A percentile compares a stretch with the other conserved stretches of the same genome.
These are phyloP conservation scores for Melanotus villosus DNA, from an alignment of 2,888 invertebrate genomes.

Conservation along the genomic window DNA sequence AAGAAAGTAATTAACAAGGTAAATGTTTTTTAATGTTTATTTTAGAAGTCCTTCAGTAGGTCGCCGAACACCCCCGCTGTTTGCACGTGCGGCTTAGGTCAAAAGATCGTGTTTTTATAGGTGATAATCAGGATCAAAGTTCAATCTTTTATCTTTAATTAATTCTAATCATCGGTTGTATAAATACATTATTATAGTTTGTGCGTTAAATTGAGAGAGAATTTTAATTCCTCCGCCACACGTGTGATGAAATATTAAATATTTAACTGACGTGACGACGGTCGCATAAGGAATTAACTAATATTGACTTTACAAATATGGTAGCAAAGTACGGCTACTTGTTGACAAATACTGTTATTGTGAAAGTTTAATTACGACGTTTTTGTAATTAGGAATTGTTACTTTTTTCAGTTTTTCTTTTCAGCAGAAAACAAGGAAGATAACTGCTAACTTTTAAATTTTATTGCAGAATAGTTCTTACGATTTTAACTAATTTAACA, in stretches of 20 bases:
- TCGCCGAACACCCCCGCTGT: constrained; percentile 20
- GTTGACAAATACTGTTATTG: constrained; percentile 37
- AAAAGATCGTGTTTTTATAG: background rate
- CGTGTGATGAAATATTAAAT: constrained; percentile 31
- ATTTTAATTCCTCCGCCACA: constrained; percentile 33
- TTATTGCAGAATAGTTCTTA: too few relatives aligned
- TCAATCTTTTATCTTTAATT: background rate
- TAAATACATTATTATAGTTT: constrained; percentile 11
- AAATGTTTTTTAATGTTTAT: constrained; percentile 25
- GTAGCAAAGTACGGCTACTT: constrained; percentile 35
- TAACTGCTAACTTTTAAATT: too few relatives aligned
- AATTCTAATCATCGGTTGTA: background rate
- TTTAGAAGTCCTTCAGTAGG: constrained; percentile 19
- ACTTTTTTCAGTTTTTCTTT: too few relatives aligned
- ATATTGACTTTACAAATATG: constrained; percentile 44
- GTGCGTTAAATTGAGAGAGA: constrained; percentile 20
- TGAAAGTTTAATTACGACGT: constrained; percentile 22
- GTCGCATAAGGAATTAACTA: constrained; percentile 39
- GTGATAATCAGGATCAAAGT: constrained; percentile 2
- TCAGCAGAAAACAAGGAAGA: too few relatives aligned
- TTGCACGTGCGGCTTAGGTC: constrained; percentile 21
- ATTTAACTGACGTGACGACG: constrained; percentile 25
- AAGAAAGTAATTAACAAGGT: constrained; percentile 16
- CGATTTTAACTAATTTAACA: too few relatives aligned
- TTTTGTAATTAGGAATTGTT: constrained; percentile 19